Base-by-base conservation (phyloP, 2,888 invertebrate species). In the Polydrusus tereticollis region DNA sequence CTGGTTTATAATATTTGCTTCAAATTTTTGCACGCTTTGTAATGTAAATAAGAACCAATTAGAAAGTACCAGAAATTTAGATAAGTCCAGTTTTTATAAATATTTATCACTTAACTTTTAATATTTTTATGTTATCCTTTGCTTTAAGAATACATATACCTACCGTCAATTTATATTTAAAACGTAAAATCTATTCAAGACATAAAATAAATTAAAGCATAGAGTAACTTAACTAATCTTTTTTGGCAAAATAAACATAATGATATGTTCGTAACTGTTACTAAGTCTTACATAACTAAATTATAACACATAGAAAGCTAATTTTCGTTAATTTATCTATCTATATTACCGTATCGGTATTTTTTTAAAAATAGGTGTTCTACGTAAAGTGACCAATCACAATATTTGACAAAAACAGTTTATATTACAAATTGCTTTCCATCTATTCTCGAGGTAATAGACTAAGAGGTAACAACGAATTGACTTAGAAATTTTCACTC, bases 291-390 rank as follows among this genome's bases (percentile, higher is more conserved):
- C 8, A 52, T 52, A 16, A 23, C n/a, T 12, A 55, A 33, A 29
- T 33, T 29, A 47, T 63, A 47, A 63, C 63, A 63, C 63, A 50
- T 45, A 47, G 29, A 36, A 63, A 63, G 63, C 63, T 47, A 47
- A 47, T 33, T 45, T 62, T 47, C 50, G 33, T 58, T 41, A 20
- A 58, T 58, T 23, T 21, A n/a, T 23, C 16, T 18, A 18, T 20
- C 58, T 41, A 41, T 20, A 58, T 21, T 58, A 58, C n/a, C 21
- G 20, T 21, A 41, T 38, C 20, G 36, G 36, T 12, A 36, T 18
- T 20, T 21, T 20, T 58, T 38, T 18, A 38, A 41, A 55, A 26
- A 29, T 55, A 55, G 10, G 52, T 55, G 18, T 55, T 14, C 52
- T 55, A 55, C 18, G 7, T 55, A 29, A 52, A 29, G 59, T 59